phyloP scores from a whole-genome alignment of 2,888 invertebrate species.

The Orthosia gracilis region DNA sequence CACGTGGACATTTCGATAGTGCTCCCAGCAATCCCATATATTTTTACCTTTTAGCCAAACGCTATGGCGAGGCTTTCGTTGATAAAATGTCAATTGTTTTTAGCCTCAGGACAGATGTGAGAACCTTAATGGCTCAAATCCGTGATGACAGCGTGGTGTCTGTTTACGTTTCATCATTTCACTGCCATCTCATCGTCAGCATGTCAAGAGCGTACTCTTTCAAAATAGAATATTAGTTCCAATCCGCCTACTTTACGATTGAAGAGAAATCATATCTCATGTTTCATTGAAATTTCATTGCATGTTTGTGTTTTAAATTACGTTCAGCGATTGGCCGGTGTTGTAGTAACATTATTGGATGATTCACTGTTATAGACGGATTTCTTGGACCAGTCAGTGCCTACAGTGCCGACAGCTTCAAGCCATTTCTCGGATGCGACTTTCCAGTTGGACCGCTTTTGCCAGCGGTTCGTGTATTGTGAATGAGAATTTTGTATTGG shows the following conservation, averaged over 20 bases:
- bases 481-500: no score
- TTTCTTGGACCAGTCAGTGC: no score
- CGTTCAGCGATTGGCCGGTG: neutral
- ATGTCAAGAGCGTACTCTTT: neutral
- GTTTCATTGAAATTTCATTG: neutral
- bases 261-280: neutral
- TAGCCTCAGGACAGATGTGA: neutral
- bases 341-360: neutral
- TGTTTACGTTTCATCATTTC: neutral
- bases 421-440: no score
- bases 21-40: no score
- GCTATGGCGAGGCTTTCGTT: no score
- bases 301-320: neutral
- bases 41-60: no score
- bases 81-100: no score
- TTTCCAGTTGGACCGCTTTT: no score
- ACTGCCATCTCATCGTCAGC: neutral
- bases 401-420: no score
- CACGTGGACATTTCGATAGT: no score
- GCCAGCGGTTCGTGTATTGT: no score
- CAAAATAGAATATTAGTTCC: conserved; percentile 19
- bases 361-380: neutral
- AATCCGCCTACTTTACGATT: neutral
- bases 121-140: neutral
- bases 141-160: neutral